Base-by-base conservation (phyloP, 2,888 invertebrate genomes). In the Hydraecia micacea region DNA sequence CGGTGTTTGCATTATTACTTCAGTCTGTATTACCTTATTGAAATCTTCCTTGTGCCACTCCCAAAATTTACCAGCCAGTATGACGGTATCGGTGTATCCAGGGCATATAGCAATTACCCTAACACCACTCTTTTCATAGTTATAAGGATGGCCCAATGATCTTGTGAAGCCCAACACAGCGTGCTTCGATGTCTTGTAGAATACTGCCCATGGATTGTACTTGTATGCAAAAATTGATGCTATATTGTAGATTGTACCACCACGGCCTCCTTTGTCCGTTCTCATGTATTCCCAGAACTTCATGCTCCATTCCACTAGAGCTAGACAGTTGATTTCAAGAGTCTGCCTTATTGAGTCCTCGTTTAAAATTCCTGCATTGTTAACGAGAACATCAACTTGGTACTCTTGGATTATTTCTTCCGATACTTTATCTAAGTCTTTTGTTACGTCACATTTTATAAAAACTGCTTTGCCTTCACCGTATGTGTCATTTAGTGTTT, bases 201-300 rank as follows among this genome's bases (percentile, higher is more conserved):
- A 77, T 5, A 84, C 72, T 15, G 25, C 7, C 71, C 66, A 87
- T 28, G 88, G 88, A 49, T 36, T 79, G 39, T 46, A 67, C 9
- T 74, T 39, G 55, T 60, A 94, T 0, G 97, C 97, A 78, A 97
- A 95, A 25, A 97, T 95, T 1, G 98, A 97, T 2, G 97, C 95
- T 60, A 97, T 93, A 90, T 98, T 98, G 32, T 98, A 94, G 68
- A 98, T 96, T 5, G 97, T 95, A 7, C 98, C 98, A 7, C 98
- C 98, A 63, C 92, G 90, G 0, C 97, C 97, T 2, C 96, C 95
- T 46, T 94, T 95, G 83, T 97, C 95, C 72, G 92, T 95, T n/a
- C 97, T 94, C 97, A 97, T 96, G 89, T 97, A 94, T 74, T 97
- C 94, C 86, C 97, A 93, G 49, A 96, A 97, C 42, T 97, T 93